Percentiles rank a stretch among this genome's conserved stretches.
phyloP scores from a whole-genome alignment of 64 coral and sea anemone genomes.

The Catalaphyllia jardinei region DNA sequence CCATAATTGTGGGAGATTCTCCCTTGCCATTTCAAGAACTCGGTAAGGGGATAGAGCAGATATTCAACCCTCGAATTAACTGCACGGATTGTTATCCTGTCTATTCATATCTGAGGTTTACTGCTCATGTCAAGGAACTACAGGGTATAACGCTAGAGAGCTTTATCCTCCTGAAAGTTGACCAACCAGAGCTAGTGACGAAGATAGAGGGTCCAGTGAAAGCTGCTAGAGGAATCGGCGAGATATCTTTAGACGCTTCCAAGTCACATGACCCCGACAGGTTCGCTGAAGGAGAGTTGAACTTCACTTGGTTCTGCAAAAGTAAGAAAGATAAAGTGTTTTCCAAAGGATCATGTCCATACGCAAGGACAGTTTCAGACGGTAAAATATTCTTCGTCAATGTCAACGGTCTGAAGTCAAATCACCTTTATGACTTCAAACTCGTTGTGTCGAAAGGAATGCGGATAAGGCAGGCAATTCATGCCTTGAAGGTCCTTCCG shows the following conservation, averaged over 20 bases:
- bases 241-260: neutral
- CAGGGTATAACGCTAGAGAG: neutral
- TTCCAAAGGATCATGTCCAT: neutral
- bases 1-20: neutral
- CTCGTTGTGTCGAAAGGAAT: neutral
- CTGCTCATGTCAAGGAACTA: neutral
- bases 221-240: neutral
- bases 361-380: neutral
- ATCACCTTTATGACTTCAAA: neutral
- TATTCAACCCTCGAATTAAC: neutral
- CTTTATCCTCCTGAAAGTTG: neutral
- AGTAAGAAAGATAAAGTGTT: neutral
- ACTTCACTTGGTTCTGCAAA: neutral
- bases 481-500: neutral
- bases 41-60: neutral
- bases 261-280: constrained; percentile 9
- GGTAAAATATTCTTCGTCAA: neutral
- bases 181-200: neutral
- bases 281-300: neutral
- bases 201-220: neutral
- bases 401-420: neutral
- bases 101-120: neutral
- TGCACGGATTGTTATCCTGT: neutral
- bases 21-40: neutral
- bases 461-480: neutral